Conservation (phyloP, 2,888 invertebrate genomes). For the Mimas tiliae region DNA sequence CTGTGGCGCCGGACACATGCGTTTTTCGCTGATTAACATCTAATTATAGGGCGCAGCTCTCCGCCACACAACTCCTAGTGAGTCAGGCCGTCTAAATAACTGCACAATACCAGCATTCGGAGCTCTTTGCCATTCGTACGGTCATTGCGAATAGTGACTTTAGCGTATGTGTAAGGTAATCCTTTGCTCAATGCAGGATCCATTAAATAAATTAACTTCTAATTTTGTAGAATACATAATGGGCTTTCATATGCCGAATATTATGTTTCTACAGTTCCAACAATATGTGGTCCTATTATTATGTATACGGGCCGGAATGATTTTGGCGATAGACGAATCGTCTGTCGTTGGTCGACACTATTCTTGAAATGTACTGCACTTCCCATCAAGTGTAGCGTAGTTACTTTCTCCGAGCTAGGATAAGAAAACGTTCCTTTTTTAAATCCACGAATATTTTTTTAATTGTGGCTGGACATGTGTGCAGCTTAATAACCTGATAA, state of each 20-base stretch:
- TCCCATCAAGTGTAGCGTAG: neutral
- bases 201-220: conserved; percentile 12
- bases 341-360: neutral
- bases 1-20: conserved; percentile 73
- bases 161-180: conserved; percentile 49
- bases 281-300: too few species aligned
- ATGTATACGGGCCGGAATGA: too few species aligned
- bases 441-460: too few species aligned
- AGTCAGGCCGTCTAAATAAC: conserved; percentile 61
- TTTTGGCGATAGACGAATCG: too few species aligned
- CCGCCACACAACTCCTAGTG: conserved; percentile 71
- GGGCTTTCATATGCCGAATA: neutral
- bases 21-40: conserved; percentile 81
- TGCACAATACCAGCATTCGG: conserved; percentile 56
- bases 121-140: conserved; percentile 57
- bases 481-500: too few species aligned
- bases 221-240: neutral
- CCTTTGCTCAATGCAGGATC: conserved; percentile 24
- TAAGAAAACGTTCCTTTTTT: too few species aligned
- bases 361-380: neutral
- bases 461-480: too few species aligned
- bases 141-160: conserved; percentile 50
- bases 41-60: conserved; percentile 79
- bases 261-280: neutral
- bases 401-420: too few species aligned